These are phyloP conservation scores for Sinelater perroti DNA, from an alignment of 2,888 invertebrate species.

Conservation along the genomic window DNA sequence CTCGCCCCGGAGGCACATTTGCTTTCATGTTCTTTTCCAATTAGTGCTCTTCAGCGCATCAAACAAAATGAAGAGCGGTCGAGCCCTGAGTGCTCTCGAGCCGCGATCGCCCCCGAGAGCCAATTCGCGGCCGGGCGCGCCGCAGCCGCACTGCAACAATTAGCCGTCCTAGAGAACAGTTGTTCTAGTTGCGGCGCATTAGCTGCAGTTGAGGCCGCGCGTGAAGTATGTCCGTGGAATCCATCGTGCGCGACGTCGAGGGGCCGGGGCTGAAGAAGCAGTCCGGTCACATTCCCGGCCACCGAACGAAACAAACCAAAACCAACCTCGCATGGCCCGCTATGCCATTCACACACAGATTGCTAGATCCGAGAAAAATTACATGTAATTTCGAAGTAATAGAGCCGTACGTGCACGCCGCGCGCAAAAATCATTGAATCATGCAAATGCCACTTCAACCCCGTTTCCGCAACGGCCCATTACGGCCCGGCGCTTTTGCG, in stretches of 20 bases:
- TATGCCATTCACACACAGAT: slow-evolving; percentile 41
- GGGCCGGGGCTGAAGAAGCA: slow-evolving; percentile 49
- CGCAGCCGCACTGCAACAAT: slow-evolving; percentile 32
- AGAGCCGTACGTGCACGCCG: slow-evolving; percentile 5
- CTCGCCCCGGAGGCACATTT: slow-evolving; percentile 27
- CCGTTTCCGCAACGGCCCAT: not conserved
- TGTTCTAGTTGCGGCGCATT: slow-evolving; percentile 43
- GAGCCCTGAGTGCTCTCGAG: slow-evolving; percentile 4
- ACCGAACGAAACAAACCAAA: slow-evolving; percentile 46
- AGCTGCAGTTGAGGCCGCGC: slow-evolving; percentile 41
- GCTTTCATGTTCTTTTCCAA: slow-evolving; percentile 29
- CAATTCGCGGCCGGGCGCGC: slow-evolving; percentile 11
- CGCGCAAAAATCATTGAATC: slow-evolving; percentile 11
- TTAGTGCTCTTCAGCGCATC: slow-evolving; percentile 28
- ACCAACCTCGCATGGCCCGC: slow-evolving; percentile 40
- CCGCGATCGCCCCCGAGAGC: slow-evolving; percentile 11
- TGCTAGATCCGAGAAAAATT: slow-evolving; percentile 27
- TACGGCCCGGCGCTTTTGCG: not conserved
- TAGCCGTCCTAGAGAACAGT: slow-evolving; percentile 35
- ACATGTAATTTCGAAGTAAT: slow-evolving; percentile 16
- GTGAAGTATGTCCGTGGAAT: slow-evolving; percentile 51
- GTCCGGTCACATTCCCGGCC: slow-evolving; percentile 52
- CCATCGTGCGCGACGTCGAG: slow-evolving; percentile 46
- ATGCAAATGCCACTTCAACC: not conserved
- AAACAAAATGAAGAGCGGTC: slow-evolving; percentile 19